Base-by-base conservation (phyloP, 2,888 invertebrate genomes). In the Scaptomyza tumidula region DNA sequence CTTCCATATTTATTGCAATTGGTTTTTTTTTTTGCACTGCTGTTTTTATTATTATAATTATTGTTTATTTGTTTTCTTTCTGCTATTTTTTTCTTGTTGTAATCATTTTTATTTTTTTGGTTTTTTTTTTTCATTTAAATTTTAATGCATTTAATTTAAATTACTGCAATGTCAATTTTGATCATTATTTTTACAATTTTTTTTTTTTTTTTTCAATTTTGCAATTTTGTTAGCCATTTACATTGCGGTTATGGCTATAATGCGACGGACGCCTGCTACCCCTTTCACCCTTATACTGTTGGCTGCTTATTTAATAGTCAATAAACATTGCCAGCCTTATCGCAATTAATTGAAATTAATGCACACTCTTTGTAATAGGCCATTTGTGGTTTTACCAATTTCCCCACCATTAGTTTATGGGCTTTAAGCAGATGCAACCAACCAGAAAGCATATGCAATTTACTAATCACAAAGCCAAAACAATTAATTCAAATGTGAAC, bases 321-420 rank as follows among this genome's bases (percentile, higher is more conserved):
- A 83, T 83, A 85, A 84, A 74, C 84, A 84, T 75, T 78, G 78
- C 70, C 73, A 68, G 81, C 69, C 72, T 75, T 83, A 80, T 83
- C 86, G 84, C 78, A 75, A 64, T 86, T 83, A 83, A 86, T 83
- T 86, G 86, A 83, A 83, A 83, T 83, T 77, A 86, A 83, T 83
- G 78, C 68, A 73, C 64, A 63, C 72, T 68, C 71, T 61, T 66
- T 62, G 64, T 54, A 65, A 71, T 69, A 75, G 75, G 46, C 67
- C 65, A 75, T 79, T 75, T 75, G 71, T 33, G 71, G 80, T 57
- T 71, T 64, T 39, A 11, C 19, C 45, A 44, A 41, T 57, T 14
- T 6, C 44, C 50, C 44, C 46, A 35, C 14, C 43, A 54, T 5
- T 41, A 19, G n/a, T 19, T 29, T 11, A 31, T 10, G 16, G 16